Evolutionary conservation across 2,888 invertebrate species (phyloP).

Genomic region (Zhuqinia jingwanae): DNA sequence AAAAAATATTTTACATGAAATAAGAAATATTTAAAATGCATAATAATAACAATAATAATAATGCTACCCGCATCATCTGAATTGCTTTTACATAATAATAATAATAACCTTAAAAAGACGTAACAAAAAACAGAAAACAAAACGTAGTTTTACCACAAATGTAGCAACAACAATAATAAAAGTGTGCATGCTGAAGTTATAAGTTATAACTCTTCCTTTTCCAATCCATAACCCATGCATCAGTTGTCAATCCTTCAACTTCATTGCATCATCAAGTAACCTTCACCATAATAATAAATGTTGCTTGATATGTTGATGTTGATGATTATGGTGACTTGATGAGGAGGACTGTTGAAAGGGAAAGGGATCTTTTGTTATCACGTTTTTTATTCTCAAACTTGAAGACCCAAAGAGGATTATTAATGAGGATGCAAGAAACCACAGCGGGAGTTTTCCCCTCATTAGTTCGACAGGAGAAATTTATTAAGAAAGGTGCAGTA

Average conservation of each 20-base stretch:
- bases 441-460: constrained; percentile 67
- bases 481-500: constrained; percentile 55
- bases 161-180: constrained; percentile 41
- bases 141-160: constrained; percentile 29
- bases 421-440: constrained; percentile 68
- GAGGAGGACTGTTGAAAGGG: constrained; percentile 65
- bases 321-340: constrained; percentile 55
- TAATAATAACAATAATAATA: constrained; percentile 2
- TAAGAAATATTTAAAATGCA: constrained; percentile 50
- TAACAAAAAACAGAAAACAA: background rate
- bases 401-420: constrained; percentile 55
- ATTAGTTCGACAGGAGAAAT: constrained; percentile 64
- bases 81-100: constrained; percentile 38
- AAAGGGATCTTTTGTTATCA: constrained; percentile 53
- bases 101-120: constrained; percentile 24
- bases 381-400: background rate
- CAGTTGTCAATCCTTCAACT: constrained; percentile 71
- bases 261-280: constrained; percentile 35
- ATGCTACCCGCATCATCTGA: constrained; percentile 39
- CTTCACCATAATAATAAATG: constrained; percentile 43
- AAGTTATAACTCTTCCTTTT: background rate
- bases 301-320: constrained; percentile 45
- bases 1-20: constrained; percentile 52
- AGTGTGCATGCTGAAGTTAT: background rate
- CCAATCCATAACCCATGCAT: constrained; percentile 26